These are phyloP conservation scores for Agrotis exclamationis DNA, from an alignment of 2,888 invertebrate species.

Conservation along the genomic window DNA sequence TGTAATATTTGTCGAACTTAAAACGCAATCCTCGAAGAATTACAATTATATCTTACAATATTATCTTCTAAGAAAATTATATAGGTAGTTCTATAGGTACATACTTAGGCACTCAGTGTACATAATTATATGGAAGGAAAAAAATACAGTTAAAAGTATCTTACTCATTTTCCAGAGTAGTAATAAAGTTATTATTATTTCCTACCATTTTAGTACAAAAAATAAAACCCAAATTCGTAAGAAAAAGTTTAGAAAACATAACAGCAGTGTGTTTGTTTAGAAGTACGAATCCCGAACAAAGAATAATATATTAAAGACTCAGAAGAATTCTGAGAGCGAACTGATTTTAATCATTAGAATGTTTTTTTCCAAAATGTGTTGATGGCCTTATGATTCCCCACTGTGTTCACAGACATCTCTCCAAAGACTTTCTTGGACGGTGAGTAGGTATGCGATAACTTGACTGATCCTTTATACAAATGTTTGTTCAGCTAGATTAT, in stretches of 20 bases:
- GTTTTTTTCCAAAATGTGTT: constrained; percentile 17
- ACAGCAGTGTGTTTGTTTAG: constrained; percentile 61
- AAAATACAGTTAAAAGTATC: background rate
- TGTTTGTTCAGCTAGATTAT: constrained; percentile 60
- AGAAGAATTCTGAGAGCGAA: constrained; percentile 33
- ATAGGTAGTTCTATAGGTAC: constrained; percentile 43
- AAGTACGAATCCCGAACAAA: constrained; percentile 34
- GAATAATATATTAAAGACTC: constrained; percentile 11
- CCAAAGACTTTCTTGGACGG: constrained; percentile 60
- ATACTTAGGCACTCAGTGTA: constrained; percentile 58
- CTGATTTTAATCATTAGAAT: constrained; percentile 21
- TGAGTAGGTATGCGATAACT: constrained; percentile 49
- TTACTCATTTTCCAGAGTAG: constrained; percentile 17
- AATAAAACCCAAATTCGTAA: constrained; percentile 12
- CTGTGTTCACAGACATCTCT: constrained; percentile 37
- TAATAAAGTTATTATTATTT: constrained; percentile 12
- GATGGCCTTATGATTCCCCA: constrained; percentile 34
- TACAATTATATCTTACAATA: constrained; percentile 39
- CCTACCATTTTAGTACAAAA: constrained; percentile 9
- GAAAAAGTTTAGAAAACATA: constrained; percentile 29
- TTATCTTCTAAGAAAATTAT: constrained; percentile 35
- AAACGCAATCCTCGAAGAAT: constrained; percentile 45
- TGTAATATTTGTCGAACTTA: constrained; percentile 35
- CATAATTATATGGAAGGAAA: constrained; percentile 26
- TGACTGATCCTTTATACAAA: constrained; percentile 60